A percentile compares a stretch with the other conserved stretches of the same genome.
Evolutionary conservation across 2,888 invertebrate species (phyloP).

Genomic region (Arge pagana): DNA sequence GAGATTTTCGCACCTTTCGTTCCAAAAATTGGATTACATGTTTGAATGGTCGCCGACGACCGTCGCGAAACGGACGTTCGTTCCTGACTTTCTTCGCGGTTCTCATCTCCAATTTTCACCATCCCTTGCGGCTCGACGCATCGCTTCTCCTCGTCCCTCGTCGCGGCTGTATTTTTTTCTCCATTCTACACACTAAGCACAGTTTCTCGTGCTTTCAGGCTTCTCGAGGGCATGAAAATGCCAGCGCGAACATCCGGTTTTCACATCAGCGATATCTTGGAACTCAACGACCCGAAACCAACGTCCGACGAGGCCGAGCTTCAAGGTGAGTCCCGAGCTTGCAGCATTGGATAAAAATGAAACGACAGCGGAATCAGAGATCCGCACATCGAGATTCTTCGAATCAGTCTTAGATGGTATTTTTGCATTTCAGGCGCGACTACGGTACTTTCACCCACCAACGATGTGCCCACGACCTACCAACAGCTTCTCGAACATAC

Average conservation of each 20-base stretch:
- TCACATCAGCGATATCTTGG: constrained; percentile 91
- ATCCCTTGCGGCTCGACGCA: too few relatives aligned
- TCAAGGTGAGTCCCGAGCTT: constrained; percentile 45
- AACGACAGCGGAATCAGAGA: constrained; percentile 47
- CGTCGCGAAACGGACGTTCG: constrained; percentile 1
- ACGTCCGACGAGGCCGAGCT: constrained; percentile 47
- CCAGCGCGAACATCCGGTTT: constrained; percentile 81
- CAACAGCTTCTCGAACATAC: constrained; percentile 55
- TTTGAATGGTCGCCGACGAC: background rate
- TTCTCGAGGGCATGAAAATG: constrained; percentile 83
- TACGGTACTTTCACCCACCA: constrained; percentile 47
- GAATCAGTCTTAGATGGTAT: constrained; percentile 39
- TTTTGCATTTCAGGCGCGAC: constrained; percentile 39
- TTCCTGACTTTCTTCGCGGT: background rate
- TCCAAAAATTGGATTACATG: constrained; percentile 27
- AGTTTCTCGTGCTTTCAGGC: constrained; percentile 62
- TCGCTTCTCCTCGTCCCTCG: too few relatives aligned
- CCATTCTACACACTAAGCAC: constrained; percentile 26
- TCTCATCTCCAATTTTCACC: too few relatives aligned
- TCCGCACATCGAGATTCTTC: constrained; percentile 20
- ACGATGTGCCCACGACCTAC: constrained; percentile 50
- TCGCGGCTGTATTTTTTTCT: constrained; percentile 5
- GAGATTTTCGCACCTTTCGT: constrained; percentile 25
- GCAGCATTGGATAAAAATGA: too few relatives aligned
- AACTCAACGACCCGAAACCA: constrained; percentile 73